Conservation (phyloP, 2,797 vertebrate genomes). For the Antennarius maculatus region DNA sequence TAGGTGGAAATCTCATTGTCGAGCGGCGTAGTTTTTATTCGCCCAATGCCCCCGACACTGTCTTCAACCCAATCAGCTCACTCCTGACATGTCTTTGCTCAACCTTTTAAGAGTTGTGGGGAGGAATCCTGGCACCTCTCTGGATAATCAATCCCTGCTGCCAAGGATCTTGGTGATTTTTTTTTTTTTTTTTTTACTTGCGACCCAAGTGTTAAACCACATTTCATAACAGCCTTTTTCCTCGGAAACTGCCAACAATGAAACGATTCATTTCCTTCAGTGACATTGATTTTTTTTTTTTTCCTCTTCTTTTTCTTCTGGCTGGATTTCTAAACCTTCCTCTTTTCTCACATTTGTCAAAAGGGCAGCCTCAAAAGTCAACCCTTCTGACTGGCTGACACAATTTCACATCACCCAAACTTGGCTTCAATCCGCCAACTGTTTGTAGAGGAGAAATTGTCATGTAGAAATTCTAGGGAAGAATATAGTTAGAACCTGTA, state of each 20-base stretch:
- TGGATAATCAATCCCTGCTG: not conserved
- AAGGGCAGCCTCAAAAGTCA: not conserved
- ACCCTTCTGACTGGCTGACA: not conserved
- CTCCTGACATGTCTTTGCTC: not conserved
- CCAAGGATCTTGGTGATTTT: not conserved
- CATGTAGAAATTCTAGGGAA: not conserved
- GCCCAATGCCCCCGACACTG: not conserved
- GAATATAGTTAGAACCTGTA: not conserved
- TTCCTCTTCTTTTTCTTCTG: not conserved
- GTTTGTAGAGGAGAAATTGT: not conserved
- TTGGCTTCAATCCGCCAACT: not conserved
- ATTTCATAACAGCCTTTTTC: constrained; percentile 13
- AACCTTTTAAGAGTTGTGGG: constrained; percentile 4
- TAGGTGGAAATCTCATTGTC: too few relatives aligned
- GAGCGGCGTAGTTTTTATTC: too few relatives aligned
- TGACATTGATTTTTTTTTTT: not conserved
- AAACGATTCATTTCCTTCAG: not conserved
- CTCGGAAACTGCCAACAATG: constrained; percentile 1
- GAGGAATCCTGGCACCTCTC: not conserved
- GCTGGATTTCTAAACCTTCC: constrained; percentile 2
- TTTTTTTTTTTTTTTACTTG: not conserved
- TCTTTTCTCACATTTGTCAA: not conserved
- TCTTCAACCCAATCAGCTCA: not conserved
- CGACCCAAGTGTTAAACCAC: constrained; percentile 3
- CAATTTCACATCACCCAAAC: not conserved